phyloP scores from a whole-genome alignment of 2,888 invertebrate species.

The Limnephilus marmoratus region DNA sequence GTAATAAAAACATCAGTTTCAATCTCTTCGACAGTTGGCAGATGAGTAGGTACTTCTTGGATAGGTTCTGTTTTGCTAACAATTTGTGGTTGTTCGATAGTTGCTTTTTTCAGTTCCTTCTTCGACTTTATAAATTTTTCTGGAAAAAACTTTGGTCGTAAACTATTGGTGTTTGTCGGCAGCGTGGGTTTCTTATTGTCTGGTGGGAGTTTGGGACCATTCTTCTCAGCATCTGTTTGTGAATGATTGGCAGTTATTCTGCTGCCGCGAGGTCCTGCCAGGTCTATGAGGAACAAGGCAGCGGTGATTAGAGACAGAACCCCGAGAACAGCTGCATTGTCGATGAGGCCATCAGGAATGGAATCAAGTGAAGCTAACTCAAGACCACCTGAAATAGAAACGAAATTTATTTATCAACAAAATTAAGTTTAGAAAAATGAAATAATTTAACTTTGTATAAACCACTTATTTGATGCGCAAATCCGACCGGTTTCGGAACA shows the following conservation, averaged over 20 bases:
- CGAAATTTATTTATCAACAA: background rate
- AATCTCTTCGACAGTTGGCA: conserved; percentile 67
- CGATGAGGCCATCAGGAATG: conserved; percentile 81
- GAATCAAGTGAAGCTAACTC: conserved; percentile 85
- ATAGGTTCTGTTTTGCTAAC: conserved; percentile 15
- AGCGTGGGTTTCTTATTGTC: conserved; percentile 62
- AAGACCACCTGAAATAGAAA: conserved; percentile 78
- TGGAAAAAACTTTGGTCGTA: conserved; percentile 58
- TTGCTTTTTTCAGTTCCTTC: conserved; percentile 71
- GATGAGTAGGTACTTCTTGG: background rate
- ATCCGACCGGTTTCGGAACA: too few relatives aligned
- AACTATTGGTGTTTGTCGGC: conserved; percentile 54
- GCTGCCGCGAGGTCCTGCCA: conserved; percentile 78
- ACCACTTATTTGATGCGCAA: too few relatives aligned
- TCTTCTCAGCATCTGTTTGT: conserved; percentile 71
- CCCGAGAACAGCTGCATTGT: conserved; percentile 85
- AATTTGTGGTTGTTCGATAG: conserved; percentile 1
- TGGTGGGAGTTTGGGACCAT: conserved; percentile 68
- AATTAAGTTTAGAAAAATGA: background rate
- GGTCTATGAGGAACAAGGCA: conserved; percentile 82
- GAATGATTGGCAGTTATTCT: conserved; percentile 72
- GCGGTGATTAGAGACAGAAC: conserved; percentile 82
- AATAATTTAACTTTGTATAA: too few relatives aligned
- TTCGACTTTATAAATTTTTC: conserved; percentile 61
- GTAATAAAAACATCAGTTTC: conserved; percentile 70